Evolutionary conservation across 2,113 vertebrate species (phyloP).

Genomic region (Thunnus thynnus): DNA sequence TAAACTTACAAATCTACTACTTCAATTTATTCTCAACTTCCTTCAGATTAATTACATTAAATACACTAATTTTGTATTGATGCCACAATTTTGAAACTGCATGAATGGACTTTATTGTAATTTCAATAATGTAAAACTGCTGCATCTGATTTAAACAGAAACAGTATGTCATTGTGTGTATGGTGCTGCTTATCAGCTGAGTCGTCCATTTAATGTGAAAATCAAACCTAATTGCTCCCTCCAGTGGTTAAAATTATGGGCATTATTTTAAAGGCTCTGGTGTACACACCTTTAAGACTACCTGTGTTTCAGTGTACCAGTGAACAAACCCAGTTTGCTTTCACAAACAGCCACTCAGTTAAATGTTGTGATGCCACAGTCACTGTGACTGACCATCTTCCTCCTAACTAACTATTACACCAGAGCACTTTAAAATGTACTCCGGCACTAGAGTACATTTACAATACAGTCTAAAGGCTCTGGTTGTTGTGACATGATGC

Average conservation of each 20-base stretch:
- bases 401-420: not conserved
- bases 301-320: not conserved
- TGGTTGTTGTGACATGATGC: too few relatives aligned
- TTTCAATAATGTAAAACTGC: too few relatives aligned
- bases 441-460: not conserved
- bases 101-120: too few relatives aligned
- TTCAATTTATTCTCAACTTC: not conserved
- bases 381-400: not conserved
- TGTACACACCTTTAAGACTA: not conserved
- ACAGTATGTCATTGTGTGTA: too few relatives aligned
- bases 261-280: not conserved
- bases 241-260: slow-evolving; percentile 11
- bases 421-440: not conserved
- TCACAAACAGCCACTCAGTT: not conserved
- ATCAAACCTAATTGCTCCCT: slow-evolving; percentile 22
- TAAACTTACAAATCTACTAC: not conserved
- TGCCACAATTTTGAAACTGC: too few relatives aligned
- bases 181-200: too few relatives aligned
- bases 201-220: not conserved
- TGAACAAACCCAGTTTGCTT: not conserved
- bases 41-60: not conserved
- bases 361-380: not conserved
- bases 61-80: not conserved
- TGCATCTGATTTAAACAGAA: too few relatives aligned
- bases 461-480: not conserved